phyloP scores from a whole-genome alignment of 2,797 vertebrate species.

The Pachyuromys duprasi region DNA sequence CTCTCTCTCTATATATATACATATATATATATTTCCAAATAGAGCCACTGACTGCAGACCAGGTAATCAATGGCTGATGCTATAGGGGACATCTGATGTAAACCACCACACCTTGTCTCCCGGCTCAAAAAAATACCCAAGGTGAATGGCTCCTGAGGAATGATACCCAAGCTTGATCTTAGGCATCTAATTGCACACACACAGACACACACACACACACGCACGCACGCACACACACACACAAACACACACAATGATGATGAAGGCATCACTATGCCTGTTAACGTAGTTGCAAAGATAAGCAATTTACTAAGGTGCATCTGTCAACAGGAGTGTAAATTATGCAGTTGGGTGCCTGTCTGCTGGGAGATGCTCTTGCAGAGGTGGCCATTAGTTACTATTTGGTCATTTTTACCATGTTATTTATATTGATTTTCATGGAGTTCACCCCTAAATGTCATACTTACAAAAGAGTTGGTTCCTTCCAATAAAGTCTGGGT shows the following conservation, averaged over 20 bases:
- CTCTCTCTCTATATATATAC: no score
- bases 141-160: not conserved
- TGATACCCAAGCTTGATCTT: not conserved
- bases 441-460: not conserved
- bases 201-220: not conserved
- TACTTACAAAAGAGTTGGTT: not conserved
- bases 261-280: not conserved
- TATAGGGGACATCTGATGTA: not conserved
- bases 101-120: not conserved
- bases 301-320: not conserved
- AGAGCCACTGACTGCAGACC: not conserved
- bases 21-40: not conserved
- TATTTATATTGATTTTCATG: conserved; percentile 22
- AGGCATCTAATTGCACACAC: not conserved
- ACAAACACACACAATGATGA: not conserved
- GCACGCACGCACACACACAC: no score
- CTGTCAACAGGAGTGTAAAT: conserved; percentile 68
- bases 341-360: conserved; percentile 27
- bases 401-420: accelerated
- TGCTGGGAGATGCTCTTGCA: not conserved
- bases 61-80: not conserved
- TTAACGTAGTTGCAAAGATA: not conserved
- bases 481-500: not conserved
- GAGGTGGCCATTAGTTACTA: not conserved
- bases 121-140: not conserved